Evolutionary conservation across 2,888 invertebrate species (phyloP).

Genomic region (Lasioglossum calceatum): DNA sequence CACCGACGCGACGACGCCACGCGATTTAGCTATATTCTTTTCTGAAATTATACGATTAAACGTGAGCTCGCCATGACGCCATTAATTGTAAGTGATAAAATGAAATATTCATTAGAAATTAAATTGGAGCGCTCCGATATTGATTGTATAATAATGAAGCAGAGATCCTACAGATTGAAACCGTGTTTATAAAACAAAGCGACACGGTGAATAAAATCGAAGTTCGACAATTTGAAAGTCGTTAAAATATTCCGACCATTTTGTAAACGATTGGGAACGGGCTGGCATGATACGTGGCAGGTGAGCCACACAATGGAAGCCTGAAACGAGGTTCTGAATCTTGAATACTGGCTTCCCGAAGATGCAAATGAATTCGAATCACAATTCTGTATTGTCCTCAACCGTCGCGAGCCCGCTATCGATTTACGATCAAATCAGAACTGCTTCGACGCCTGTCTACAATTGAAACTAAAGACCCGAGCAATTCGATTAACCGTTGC

Average conservation of each 20-base stretch:
- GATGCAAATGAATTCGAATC: constrained; percentile 56
- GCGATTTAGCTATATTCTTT: neutral
- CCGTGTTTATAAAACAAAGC: neutral
- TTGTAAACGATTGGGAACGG: constrained; percentile 27
- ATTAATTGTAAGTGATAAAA: neutral
- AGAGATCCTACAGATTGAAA: neutral
- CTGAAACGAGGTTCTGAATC: constrained; percentile 46
- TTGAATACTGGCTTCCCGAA: constrained; percentile 31
- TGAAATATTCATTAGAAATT: neutral
- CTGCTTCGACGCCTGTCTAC: constrained; percentile 28
- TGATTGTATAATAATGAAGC: neutral
- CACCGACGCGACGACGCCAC: neutral
- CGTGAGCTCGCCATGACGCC: neutral
- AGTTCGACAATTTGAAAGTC: constrained; percentile 5
- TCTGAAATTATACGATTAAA: neutral
- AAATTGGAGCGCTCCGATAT: neutral
- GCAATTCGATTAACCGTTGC: constrained; percentile 38
- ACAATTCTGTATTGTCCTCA: constrained; percentile 34
- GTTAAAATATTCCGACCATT: constrained; percentile 27
- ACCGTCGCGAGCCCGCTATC: constrained; percentile 21
- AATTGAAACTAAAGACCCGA: constrained; percentile 42
- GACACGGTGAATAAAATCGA: neutral
- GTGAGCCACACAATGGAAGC: constrained; percentile 35
- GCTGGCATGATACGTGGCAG: constrained; percentile 15
- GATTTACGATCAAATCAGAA: constrained; percentile 49